Base-by-base conservation (phyloP, 2,888 invertebrate genomes). In the Baronia brevicornis region DNA sequence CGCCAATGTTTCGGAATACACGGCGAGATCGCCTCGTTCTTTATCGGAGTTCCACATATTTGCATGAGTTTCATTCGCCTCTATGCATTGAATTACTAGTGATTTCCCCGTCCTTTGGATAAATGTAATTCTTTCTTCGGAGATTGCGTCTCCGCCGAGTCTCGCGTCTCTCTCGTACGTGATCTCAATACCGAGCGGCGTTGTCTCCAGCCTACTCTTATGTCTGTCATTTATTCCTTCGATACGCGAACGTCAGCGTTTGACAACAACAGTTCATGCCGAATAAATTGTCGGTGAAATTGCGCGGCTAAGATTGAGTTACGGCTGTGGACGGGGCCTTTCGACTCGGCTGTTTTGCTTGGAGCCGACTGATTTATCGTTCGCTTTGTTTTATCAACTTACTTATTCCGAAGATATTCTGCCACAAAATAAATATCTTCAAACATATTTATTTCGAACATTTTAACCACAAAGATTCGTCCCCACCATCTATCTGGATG, bases 241-340 rank as follows among this genome's bases (percentile, higher is more conserved):
- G 64, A 75, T 77, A 72, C 69, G 67, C 64, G 57, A 61, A 68
- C 74, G 77, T 80, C 73, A 80, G 79, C 79, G 50, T 71, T 80
- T 72, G 80, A 80, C 82, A 77, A 80, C 71, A 77, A 73, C 72
- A 74, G 75, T 79, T 72, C 68, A 72, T 74, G 69, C 55, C 64
- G 71, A 73, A 74, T 78, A 78, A 77, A 80, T 77, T 73, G 69
- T 65, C 65, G 62, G 67, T 70, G 64, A 75, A 78, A 73, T 74
- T 69, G 71, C 69, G 60, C 62, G 66, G 44, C 59, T 56, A 54
- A 65, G 60, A 70, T 73, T 74, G 74, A 79, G 69, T 79, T 77
- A 79, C 74, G 68, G 50, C 61, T 60, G 62, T 64, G 64, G 71
- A 70, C 66, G 62, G 42, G 54, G 62, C 63, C 71, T 67, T 65